These are phyloP conservation scores for Orius insidiosus DNA, from an alignment of 1,140 invertebrate genomes.

Conservation along the genomic window DNA sequence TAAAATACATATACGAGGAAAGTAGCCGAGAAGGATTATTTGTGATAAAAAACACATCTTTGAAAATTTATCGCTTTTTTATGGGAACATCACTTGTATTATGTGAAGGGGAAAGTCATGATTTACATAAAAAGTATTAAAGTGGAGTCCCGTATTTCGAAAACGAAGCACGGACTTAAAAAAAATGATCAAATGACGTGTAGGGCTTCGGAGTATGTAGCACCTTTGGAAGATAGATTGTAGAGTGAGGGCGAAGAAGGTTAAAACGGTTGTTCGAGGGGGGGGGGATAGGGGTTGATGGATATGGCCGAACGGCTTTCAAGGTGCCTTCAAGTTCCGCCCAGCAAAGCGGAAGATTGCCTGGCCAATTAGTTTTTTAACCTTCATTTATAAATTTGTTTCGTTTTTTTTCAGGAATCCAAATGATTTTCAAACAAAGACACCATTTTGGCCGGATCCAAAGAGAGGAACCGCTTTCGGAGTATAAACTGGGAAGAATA, in stretches of 20 bases:
- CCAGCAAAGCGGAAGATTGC: background rate
- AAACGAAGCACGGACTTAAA: too few species aligned
- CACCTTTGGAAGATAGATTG: constrained; percentile 1
- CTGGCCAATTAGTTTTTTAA: background rate
- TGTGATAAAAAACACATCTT: too few species aligned
- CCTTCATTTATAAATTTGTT: background rate
- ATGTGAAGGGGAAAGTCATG: too few species aligned
- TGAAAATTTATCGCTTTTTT: too few species aligned
- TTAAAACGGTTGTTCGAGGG: background rate
- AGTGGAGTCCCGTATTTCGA: too few species aligned
- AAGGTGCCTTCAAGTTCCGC: background rate
- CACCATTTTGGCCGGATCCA: constrained; percentile 52
- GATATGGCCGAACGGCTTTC: background rate
- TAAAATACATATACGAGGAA: too few species aligned
- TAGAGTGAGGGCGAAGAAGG: background rate
- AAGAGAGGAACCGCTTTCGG: constrained; percentile 65
- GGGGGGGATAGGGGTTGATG: background rate
- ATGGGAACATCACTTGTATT: too few species aligned
- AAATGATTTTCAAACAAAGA: constrained; percentile 61
- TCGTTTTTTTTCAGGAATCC: constrained; percentile 59
- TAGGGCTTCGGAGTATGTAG: background rate
- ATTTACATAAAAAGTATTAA: too few species aligned
- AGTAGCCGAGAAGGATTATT: too few species aligned
- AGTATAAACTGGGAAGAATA: constrained; percentile 78
- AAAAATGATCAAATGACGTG: background rate